Evolutionary conservation across 2,797 vertebrate genomes (phyloP).

Genomic region (Eutrigla gurnardus): DNA sequence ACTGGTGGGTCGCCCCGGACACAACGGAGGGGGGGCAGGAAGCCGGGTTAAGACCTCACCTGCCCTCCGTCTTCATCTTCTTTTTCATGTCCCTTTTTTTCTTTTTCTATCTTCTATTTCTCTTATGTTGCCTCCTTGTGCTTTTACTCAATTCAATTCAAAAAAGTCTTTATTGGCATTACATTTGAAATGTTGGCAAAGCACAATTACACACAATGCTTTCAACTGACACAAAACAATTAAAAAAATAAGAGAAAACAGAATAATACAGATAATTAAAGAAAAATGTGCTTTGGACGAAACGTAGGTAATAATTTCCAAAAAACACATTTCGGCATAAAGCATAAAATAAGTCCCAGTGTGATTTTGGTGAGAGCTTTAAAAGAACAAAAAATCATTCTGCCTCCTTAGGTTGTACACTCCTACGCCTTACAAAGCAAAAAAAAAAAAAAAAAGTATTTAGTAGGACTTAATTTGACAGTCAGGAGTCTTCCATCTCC

Average conservation of each 20-base stretch:
- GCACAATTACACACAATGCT: too few species aligned
- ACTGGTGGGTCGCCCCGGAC: constrained; percentile 26
- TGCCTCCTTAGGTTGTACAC: constrained; percentile 24
- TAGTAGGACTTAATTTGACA: constrained; percentile 75
- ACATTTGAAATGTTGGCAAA: too few species aligned
- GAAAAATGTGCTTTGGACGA: neutral
- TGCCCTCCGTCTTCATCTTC: constrained; percentile 1
- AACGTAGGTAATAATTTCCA: constrained; percentile 3
- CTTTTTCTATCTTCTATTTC: neutral
- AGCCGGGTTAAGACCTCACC: constrained; percentile 14
- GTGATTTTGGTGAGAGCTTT: neutral
- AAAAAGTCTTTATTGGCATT: neutral
- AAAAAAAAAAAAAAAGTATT: constrained; percentile 69
- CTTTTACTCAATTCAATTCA: too few species aligned
- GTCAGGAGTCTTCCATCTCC: constrained; percentile 67
- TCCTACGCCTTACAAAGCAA: constrained; percentile 45
- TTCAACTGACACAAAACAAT: too few species aligned
- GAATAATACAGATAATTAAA: too few species aligned
- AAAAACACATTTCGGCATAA: neutral
- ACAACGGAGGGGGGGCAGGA: constrained; percentile 19
- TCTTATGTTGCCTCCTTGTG: neutral
- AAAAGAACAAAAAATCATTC: constrained; percentile 5
- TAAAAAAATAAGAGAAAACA: too few species aligned
- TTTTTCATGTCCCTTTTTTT: neutral
- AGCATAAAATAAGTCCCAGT: constrained; percentile 5